Evolutionary conservation across 2,113 vertebrate species (phyloP), one percentile per base, ranked within the genome.

Genomic region (Stegastes partitus): DNA sequence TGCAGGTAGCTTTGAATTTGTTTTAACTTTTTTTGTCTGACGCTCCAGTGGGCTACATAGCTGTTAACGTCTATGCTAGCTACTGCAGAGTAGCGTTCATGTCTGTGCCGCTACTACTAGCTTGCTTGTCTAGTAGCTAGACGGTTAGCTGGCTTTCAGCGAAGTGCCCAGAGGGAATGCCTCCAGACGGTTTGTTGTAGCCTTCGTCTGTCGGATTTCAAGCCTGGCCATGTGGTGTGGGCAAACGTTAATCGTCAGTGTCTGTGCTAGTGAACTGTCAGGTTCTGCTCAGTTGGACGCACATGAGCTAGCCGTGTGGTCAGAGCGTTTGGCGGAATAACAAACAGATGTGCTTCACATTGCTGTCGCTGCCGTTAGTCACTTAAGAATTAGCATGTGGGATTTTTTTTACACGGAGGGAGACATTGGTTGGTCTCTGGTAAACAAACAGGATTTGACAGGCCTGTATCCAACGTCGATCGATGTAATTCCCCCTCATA

Each of bases 81-180:
- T 72, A n/a, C 56, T 67, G 63, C 11, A 34, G 54, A 54, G 42
- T 28, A 63, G 68, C 22, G 44, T 53, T 28, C 1, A 50, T 49
- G 23, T 37, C 11, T 50, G 11, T 22, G 25, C 18, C 26, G 47
- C 50, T 45, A 6, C 18, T 44, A 11, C 23, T 72, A 80, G 72
- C 76, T 61, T 28, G 19, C 11, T 28, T 47, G 34, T 56, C 22
- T 42, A n/a, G 16, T 63, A 75, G 67, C 61, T 16, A 12, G 19
- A 28, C 64, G 47, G 73, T 45, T 71, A 72, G 82, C 75, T 50
- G 57, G 28, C 37, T 67, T 42, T 11, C n/a, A 22, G 57, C 56
- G 57, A 22, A n/a, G 59, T 53, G 39, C 16, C 50, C 21, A 21
- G 37, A 50, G 64, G 28, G 11, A 28, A 68, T 54, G n/a, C 42